A percentile compares a stretch with the other conserved stretches of the same genome.
Evolutionary conservation across 1,140 invertebrate genomes (phyloP).

Genomic region (Zaprionus davidi): DNA sequence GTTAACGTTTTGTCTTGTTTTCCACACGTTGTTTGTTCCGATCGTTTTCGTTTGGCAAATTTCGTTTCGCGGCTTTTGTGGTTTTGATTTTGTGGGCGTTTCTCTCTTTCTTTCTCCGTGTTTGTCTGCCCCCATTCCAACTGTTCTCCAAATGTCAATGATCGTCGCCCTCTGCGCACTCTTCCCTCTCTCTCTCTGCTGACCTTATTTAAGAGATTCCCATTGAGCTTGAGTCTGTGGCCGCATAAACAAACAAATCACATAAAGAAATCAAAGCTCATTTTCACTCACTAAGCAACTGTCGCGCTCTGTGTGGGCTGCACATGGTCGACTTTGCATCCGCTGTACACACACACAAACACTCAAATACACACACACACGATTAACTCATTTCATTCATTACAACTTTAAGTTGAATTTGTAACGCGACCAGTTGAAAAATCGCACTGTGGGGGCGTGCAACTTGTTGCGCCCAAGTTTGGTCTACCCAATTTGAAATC

Average conservation of each 20-base stretch:
- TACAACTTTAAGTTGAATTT: constrained; percentile 59
- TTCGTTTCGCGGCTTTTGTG: constrained; percentile 54
- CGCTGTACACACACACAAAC: constrained; percentile 23
- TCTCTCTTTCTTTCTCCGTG: constrained; percentile 19
- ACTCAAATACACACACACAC: neutral
- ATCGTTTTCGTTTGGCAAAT: constrained; percentile 66
- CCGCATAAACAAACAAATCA: constrained; percentile 74
- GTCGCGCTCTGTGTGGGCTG: constrained; percentile 60
- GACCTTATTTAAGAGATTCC: constrained; percentile 51
- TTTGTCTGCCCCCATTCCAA: constrained; percentile 56
- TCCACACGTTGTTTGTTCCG: constrained; percentile 63
- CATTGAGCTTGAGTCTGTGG: constrained; percentile 49
- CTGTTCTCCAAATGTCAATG: constrained; percentile 66
- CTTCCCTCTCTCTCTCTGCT: constrained; percentile 24
- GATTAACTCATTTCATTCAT: constrained; percentile 50
- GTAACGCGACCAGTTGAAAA: constrained; percentile 69
- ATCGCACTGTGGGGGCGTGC: constrained; percentile 53
- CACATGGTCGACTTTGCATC: constrained; percentile 54
- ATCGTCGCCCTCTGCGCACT: constrained; percentile 40
- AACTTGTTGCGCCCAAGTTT: constrained; percentile 63
- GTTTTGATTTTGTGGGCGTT: constrained; percentile 68
- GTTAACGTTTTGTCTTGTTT: constrained; percentile 54
- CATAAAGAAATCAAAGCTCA: constrained; percentile 79
- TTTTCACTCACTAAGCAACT: constrained; percentile 67
- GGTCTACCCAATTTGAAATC: constrained; percentile 60